phyloP scores from a whole-genome alignment of 2,797 vertebrate genomes.

The Argentina silus region DNA sequence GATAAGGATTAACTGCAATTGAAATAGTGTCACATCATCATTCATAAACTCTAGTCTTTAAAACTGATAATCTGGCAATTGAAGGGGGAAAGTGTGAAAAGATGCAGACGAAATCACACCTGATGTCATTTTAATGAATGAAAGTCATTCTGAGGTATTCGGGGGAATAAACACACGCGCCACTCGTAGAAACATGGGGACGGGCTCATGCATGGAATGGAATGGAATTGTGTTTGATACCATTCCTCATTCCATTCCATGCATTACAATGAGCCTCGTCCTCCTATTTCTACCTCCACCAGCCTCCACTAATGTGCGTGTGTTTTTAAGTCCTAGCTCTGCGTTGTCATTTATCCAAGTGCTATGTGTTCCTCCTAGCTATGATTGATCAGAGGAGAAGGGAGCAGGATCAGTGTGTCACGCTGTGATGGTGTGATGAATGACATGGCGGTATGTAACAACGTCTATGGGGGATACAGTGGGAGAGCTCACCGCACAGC shows the following conservation, averaged over 20 bases:
- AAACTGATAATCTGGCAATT: too few relatives aligned
- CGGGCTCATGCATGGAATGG: too few relatives aligned
- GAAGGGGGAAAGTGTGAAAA: too few relatives aligned
- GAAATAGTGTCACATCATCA: background rate
- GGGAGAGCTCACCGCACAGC: background rate
- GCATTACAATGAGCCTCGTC: too few relatives aligned
- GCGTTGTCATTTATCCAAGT: background rate
- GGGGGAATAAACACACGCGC: background rate
- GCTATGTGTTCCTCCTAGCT: background rate
- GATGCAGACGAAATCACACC: background rate
- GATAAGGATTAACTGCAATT: background rate
- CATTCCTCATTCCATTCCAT: too few relatives aligned
- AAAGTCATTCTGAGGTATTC: background rate
- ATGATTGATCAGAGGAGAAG: slow-evolving; percentile 10
- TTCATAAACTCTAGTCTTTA: too few relatives aligned
- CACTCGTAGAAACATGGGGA: background rate
- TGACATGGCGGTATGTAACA: background rate
- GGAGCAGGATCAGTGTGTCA: background rate
- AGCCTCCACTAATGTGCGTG: too few relatives aligned
- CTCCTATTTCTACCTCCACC: too few relatives aligned
- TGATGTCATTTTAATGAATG: background rate
- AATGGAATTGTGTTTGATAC: too few relatives aligned
- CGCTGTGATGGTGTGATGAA: slow-evolving; percentile 10
- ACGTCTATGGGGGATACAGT: background rate
- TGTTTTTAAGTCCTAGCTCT: too few relatives aligned